Evolutionary conservation across 2,797 vertebrate species (phyloP), one percentile per base, ranked within the genome.

Genomic region (Brotula barbata): DNA sequence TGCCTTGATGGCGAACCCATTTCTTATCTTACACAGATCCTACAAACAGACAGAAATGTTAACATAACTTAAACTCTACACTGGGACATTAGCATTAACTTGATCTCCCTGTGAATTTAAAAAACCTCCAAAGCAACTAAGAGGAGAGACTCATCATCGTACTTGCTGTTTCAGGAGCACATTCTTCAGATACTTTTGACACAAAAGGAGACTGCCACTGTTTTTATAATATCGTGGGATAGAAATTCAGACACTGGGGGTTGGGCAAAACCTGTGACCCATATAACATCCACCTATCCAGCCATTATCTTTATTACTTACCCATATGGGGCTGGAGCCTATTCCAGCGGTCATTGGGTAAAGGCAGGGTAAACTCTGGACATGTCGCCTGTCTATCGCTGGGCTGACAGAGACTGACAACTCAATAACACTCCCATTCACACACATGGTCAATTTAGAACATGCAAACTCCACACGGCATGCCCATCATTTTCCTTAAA

Each of bases 171-270:
- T 64, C 44, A 52, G 36, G 71, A 79, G 56, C 60, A 58, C 84
- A 90, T 89, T 88, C 76, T 75, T 83, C 68, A 81, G 66, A 88
- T 87, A 75, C 64, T 85, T 83, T 62, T 43, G 60, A 71, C 73
- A 85, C 79, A 82, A 87, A 65, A 79, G 66, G 54, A 72, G 45
- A 34, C 57, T 33, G 36, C 46, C 54, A 68, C 49, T 74, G 82
- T 81, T 84, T 82, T 75, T 81, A 73, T 48, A 84, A 74, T 77
- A 82, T 67, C 34, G 43, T 75, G 57, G 71, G 68, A 75, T 53
- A 77, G 50, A 70, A 80, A 77, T 64, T 80, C 57, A 71, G 68
- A 68, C 68, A 46, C 44, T 20, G 34, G 7, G 45, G 54, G 28
- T 51, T 25, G 14, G 52, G 53, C 58, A 52, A 77, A 72, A 61